A percentile compares a stretch with the other conserved stretches of the same genome.
These are phyloP conservation scores for Pristionchus maxplancki DNA, from an alignment of 2,888 invertebrate species.

Conservation along the genomic window DNA sequence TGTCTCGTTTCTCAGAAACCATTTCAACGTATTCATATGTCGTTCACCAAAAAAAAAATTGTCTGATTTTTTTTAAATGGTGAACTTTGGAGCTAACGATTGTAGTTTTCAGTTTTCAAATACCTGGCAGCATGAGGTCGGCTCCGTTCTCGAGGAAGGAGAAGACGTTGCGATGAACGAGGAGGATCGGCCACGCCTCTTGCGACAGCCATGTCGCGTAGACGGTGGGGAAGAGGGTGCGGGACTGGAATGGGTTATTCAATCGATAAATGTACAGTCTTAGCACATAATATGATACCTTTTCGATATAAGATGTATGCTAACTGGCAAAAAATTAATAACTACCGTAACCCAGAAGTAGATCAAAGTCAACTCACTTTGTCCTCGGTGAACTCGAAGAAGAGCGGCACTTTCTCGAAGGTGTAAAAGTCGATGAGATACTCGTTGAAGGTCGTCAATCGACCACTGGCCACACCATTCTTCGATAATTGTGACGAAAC, in stretches of 20 bases:
- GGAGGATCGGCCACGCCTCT: conserved; percentile 62
- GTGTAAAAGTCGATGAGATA: conserved; percentile 65
- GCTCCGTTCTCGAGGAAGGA: conserved; percentile 72
- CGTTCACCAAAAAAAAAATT: too few relatives aligned
- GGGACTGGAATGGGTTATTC: background rate
- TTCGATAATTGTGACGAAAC: conserved; percentile 31
- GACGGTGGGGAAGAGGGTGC: conserved; percentile 56
- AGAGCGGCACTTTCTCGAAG: conserved; percentile 67
- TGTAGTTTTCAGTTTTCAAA: too few relatives aligned
- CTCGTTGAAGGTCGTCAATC: conserved; percentile 59
- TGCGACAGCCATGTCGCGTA: conserved; percentile 66
- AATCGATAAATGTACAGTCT: background rate
- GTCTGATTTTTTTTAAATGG: too few relatives aligned
- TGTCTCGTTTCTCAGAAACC: too few relatives aligned
- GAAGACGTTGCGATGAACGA: conserved; percentile 67
- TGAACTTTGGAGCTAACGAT: too few relatives aligned
- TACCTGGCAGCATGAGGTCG: conserved; percentile 76
- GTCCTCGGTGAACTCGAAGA: conserved; percentile 67
- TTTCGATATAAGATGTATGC: too few relatives aligned
- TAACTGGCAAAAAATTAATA: too few relatives aligned
- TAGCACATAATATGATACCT: too few relatives aligned
- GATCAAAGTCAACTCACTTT: conserved; percentile 17
- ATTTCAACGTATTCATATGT: too few relatives aligned
- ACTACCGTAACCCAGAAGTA: background rate
- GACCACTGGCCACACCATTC: conserved; percentile 59